phyloP scores from a whole-genome alignment of 2,113 vertebrate species.

The Boleophthalmus pectinirostris region DNA sequence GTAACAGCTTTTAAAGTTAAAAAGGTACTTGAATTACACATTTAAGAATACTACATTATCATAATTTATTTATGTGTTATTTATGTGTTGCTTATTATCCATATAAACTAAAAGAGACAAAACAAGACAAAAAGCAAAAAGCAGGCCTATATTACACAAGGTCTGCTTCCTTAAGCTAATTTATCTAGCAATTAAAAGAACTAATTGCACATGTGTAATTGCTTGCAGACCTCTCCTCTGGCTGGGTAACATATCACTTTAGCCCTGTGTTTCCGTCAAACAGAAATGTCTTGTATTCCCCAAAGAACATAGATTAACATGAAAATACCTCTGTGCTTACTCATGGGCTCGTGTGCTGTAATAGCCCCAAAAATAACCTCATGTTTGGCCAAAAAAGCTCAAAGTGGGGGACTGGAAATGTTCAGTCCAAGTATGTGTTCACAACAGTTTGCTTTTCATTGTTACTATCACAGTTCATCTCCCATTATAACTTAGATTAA shows the following conservation, averaged over 20 bases:
- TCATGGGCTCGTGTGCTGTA: slow-evolving; percentile 63
- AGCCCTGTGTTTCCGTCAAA: slow-evolving; percentile 11
- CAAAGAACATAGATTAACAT: slow-evolving; percentile 62
- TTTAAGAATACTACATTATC: too few species aligned
- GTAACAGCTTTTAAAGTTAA: too few species aligned
- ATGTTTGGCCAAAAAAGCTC: slow-evolving; percentile 62
- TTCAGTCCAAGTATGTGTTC: slow-evolving; percentile 37
- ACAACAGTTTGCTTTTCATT: slow-evolving; percentile 35
- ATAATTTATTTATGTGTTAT: too few species aligned
- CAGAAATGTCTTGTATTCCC: slow-evolving; percentile 59
- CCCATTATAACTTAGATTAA: slow-evolving; percentile 38
- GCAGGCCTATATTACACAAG: neutral
- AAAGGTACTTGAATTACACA: too few species aligned
- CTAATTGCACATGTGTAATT: slow-evolving; percentile 13
- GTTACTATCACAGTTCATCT: slow-evolving; percentile 15
- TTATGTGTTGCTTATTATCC: too few species aligned
- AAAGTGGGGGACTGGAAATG: slow-evolving; percentile 38
- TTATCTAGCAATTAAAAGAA: slow-evolving; percentile 4
- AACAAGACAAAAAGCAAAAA: neutral
- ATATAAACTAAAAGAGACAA: neutral
- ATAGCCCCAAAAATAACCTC: slow-evolving; percentile 72
- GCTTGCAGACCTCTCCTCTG: slow-evolving; percentile 11
- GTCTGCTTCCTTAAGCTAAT: neutral
- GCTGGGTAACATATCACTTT: slow-evolving; percentile 14
- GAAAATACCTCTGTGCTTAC: slow-evolving; percentile 71